A percentile compares a stretch with the other conserved stretches of the same genome.
These are phyloP conservation scores for Amblyopsis rosae DNA, from an alignment of 2,113 vertebrate genomes.

Conservation along the genomic window DNA sequence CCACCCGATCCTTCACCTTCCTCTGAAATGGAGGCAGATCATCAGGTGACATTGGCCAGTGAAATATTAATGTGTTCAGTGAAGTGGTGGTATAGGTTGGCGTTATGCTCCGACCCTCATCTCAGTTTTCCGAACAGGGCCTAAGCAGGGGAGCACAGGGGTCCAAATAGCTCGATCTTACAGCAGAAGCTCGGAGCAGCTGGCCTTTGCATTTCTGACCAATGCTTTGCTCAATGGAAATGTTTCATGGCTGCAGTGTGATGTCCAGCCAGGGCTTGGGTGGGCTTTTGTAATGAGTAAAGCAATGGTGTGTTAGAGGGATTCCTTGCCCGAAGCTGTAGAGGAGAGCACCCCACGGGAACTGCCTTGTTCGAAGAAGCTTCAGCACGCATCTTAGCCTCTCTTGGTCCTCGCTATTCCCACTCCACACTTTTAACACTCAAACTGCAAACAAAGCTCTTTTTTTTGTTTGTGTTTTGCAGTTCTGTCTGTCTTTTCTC, in stretches of 20 bases:
- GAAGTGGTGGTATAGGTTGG: conserved; percentile 57
- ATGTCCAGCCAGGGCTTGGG: conserved; percentile 11
- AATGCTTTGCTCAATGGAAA: conserved; percentile 21
- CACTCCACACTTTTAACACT: conserved; percentile 7
- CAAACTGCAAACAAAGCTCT: conserved; percentile 17
- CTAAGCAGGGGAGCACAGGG: conserved; percentile 34
- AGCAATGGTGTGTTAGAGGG: neutral
- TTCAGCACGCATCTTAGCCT: conserved; percentile 29
- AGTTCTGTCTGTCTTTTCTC: neutral
- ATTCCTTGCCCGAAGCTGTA: conserved; percentile 24
- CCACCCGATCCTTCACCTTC: conserved; percentile 25
- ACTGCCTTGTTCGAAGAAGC: conserved; percentile 19
- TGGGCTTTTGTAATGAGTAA: conserved; percentile 24
- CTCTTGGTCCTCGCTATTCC: conserved; percentile 11
- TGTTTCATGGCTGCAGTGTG: conserved; percentile 26
- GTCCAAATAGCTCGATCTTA: conserved; percentile 18
- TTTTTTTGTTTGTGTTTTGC: conserved; percentile 12
- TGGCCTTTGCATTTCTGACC: neutral
- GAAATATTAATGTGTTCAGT: conserved; percentile 52
- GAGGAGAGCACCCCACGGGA: conserved; percentile 27
- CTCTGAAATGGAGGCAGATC: conserved; percentile 35
- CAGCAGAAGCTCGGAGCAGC: conserved; percentile 1
- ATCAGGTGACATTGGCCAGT: too few species aligned
- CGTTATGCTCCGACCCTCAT: conserved; percentile 51
- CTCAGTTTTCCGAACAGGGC: conserved; percentile 52